Conservation (phyloP, 2,888 invertebrate genomes). For the Cerceris rybyensis region DNA sequence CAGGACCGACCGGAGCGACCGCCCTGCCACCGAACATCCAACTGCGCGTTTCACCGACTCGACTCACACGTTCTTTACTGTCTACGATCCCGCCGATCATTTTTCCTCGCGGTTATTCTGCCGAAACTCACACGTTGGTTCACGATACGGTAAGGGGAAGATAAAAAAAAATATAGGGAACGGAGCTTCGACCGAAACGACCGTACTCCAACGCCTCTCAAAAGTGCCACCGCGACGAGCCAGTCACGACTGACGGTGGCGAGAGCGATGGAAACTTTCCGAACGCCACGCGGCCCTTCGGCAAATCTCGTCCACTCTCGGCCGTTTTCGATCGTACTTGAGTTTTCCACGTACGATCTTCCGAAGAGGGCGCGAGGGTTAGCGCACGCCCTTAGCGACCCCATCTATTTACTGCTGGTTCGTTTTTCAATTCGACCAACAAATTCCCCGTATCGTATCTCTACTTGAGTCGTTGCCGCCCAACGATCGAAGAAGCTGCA, state of each 20-base stretch:
- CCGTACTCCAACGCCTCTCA: too few relatives aligned
- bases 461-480: too few relatives aligned
- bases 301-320: constrained; percentile 58
- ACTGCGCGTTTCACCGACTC: constrained; percentile 16
- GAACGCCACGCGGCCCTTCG: constrained; percentile 79
- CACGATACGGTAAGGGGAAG: too few relatives aligned
- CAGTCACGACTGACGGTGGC: constrained; percentile 78
- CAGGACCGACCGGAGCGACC: constrained; percentile 32
- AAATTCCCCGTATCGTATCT: too few relatives aligned
- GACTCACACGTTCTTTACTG: background rate
- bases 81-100: background rate
- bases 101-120: background rate
- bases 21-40: constrained; percentile 24
- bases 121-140: too few relatives aligned
- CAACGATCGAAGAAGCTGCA: too few relatives aligned
- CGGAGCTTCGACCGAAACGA: background rate
- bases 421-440: too few relatives aligned
- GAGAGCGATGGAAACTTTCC: constrained; percentile 65
- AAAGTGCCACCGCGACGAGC: constrained; percentile 72
- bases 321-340: constrained; percentile 5
- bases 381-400: too few relatives aligned
- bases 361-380: too few relatives aligned
- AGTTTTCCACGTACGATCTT: background rate
- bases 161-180: too few relatives aligned
- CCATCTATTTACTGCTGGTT: too few relatives aligned